Evolutionary conservation across 2,113 vertebrate genomes (phyloP).

Genomic region (Oncorhynchus gorbuscha): DNA sequence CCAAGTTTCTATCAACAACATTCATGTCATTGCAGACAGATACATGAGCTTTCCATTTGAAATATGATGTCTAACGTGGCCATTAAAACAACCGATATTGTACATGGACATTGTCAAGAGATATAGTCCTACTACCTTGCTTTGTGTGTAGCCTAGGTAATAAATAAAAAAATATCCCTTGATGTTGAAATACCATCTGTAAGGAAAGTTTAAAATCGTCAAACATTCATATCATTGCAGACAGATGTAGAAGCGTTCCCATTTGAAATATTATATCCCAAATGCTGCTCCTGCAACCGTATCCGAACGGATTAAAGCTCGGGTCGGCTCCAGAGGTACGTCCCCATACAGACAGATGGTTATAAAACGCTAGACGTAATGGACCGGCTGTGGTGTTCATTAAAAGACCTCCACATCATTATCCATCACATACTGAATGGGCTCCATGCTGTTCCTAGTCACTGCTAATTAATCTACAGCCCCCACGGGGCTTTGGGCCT

Average conservation of each 20-base stretch:
- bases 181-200: too few relatives aligned
- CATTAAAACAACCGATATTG: too few relatives aligned
- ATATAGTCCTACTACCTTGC: too few relatives aligned
- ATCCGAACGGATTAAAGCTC: conserved; percentile 32
- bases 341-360: conserved; percentile 2
- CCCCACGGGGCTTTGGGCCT: too few relatives aligned
- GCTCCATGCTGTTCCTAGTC: conserved; percentile 6
- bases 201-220: too few relatives aligned
- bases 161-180: too few relatives aligned
- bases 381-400: conserved; percentile 28
- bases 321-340: conserved; percentile 19
- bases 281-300: not conserved
- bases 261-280: not conserved
- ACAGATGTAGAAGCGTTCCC: not conserved
- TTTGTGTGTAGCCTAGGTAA: too few relatives aligned
- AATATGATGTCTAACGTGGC: not conserved
- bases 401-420: conserved; percentile 11
- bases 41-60: not conserved
- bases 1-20: too few relatives aligned
- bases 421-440: conserved; percentile 16
- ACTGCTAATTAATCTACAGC: conserved; percentile 6
- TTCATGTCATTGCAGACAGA: too few relatives aligned
- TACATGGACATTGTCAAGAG: too few relatives aligned
- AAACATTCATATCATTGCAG: not conserved
- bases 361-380: conserved; percentile 31